A percentile compares a stretch with the other conserved stretches of the same genome.
Conservation (phyloP, 2,797 vertebrate species). For the Oceanodroma leucorhoa region DNA sequence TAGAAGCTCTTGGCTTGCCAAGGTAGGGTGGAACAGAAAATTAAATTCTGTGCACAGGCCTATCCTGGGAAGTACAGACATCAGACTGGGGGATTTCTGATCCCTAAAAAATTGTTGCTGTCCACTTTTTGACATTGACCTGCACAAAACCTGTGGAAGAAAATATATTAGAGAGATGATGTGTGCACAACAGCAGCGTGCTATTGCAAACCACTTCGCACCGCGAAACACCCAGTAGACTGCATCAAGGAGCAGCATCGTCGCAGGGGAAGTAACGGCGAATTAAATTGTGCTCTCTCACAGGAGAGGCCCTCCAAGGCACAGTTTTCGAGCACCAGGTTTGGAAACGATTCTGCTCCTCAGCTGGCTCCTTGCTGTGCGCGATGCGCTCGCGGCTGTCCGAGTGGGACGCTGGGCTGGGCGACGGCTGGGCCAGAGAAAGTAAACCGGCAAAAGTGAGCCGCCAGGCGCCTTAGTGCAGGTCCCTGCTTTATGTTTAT, state of each 20-base stretch:
- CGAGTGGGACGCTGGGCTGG: not conserved
- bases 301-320: not conserved
- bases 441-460: not conserved
- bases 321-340: not conserved
- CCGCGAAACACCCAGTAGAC: not conserved
- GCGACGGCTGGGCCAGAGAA: accelerated
- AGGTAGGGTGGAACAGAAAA: not conserved
- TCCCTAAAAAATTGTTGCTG: not conserved
- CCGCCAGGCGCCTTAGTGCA: not conserved
- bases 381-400: accelerated
- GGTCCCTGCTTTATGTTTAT: not conserved
- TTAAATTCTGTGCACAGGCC: not conserved
- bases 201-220: not conserved
- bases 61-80: not conserved
- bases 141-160: not conserved
- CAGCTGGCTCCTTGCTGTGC: not conserved
- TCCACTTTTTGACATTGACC: not conserved
- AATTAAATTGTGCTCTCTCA: not conserved
- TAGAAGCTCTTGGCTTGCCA: not conserved
- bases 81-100: not conserved
- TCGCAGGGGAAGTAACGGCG: not conserved
- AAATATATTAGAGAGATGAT: not conserved
- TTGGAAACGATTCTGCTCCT: not conserved
- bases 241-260: accelerated
- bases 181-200: accelerated